Evolutionary conservation across 2,113 vertebrate genomes (phyloP).

Genomic region (Caloenas nicobarica): DNA sequence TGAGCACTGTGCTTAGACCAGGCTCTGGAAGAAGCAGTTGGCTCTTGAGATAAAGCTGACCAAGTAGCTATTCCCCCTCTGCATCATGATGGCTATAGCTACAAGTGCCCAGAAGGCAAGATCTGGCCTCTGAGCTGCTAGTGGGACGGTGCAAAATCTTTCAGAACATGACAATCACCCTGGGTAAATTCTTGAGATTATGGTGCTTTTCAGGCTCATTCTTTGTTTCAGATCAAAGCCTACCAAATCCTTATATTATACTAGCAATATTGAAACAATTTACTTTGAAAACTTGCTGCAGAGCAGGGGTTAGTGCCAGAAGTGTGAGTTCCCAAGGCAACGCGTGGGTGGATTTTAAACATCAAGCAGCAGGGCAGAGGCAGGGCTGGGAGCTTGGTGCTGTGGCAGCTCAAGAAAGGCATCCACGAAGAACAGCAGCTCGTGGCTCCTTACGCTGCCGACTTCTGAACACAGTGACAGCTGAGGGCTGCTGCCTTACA

Average conservation of each 20-base stretch:
- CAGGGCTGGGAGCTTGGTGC: neutral
- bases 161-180: neutral
- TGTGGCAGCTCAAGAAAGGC: neutral
- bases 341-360: neutral
- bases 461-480: neutral
- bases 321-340: neutral
- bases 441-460: neutral
- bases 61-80: neutral
- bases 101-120: neutral
- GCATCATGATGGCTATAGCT: accelerated
- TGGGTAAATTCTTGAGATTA: neutral
- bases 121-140: neutral
- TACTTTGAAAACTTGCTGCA: neutral
- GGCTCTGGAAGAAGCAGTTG: neutral
- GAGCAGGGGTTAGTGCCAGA: neutral
- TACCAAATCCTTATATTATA: neutral
- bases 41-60: neutral
- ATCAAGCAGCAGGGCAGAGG: neutral
- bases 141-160: neutral
- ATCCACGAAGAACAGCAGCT: neutral
- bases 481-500: neutral
- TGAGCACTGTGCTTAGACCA: neutral
- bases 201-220: neutral
- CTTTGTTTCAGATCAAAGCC: neutral
- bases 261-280: neutral